A percentile compares a stretch with the other conserved stretches of the same genome.
Conservation (phyloP, 1,140 invertebrate genomes). For the Dufourea novaeangliae region DNA sequence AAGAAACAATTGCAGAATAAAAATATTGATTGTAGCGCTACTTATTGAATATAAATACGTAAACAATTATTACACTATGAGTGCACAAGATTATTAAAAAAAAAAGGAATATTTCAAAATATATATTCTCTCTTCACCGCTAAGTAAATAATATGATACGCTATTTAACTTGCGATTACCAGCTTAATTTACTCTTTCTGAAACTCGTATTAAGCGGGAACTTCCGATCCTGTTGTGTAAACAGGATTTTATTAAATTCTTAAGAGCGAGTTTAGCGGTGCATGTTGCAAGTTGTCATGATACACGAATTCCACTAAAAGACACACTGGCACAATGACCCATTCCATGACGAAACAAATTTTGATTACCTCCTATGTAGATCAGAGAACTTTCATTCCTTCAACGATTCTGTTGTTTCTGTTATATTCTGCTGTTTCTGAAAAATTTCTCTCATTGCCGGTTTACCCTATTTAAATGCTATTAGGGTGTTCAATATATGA, state of each 20-base stretch:
- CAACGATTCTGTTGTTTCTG: background rate
- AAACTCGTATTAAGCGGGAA: background rate
- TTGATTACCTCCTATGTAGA: constrained; percentile 13
- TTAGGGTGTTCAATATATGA: background rate
- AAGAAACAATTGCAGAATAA: background rate
- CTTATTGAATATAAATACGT: background rate
- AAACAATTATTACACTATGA: background rate
- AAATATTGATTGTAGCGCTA: background rate
- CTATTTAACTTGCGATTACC: background rate
- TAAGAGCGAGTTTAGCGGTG: background rate
- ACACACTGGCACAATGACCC: constrained; percentile 43
- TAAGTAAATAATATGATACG: background rate
- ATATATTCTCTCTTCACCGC: background rate
- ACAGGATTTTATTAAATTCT: constrained; percentile 2
- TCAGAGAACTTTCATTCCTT: constrained; percentile 49
- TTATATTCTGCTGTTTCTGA: constrained; percentile 4
- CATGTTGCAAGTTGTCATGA: constrained; percentile 65
- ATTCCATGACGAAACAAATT: constrained; percentile 59
- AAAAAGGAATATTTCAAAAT: background rate
- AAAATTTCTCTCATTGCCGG: constrained; percentile 20
- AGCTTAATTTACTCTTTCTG: background rate
- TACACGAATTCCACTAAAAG: constrained; percentile 49
- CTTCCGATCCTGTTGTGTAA: background rate
- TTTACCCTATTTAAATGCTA: background rate
- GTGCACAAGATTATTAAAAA: background rate